Conservation (phyloP, 2,113 vertebrate genomes). For the Bucco capensis region DNA sequence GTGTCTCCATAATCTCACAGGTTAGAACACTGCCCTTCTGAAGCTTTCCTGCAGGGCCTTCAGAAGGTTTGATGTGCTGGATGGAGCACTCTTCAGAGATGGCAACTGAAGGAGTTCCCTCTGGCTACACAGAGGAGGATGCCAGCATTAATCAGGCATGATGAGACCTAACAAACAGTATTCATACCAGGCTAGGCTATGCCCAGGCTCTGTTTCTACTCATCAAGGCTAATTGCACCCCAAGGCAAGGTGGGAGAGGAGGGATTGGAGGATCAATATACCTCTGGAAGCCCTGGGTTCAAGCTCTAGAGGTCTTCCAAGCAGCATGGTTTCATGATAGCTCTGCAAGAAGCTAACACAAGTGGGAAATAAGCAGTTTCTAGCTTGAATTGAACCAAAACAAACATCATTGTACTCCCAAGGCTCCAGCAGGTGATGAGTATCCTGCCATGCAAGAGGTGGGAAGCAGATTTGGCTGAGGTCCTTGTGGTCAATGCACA, state of each 20-base stretch:
- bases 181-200: too few relatives aligned
- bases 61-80: background rate
- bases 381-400: background rate
- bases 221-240: background rate
- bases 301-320: background rate
- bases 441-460: background rate
- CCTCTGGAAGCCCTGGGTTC: background rate
- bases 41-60: background rate
- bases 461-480: background rate
- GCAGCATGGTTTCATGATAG: rapidly evolving
- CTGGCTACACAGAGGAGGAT: background rate
- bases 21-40: background rate
- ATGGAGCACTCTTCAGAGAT: background rate
- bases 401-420: background rate
- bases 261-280: rapidly evolving
- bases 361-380: background rate
- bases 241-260: rapidly evolving
- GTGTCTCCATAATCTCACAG: background rate
- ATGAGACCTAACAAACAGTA: background rate
- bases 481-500: background rate
- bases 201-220: background rate
- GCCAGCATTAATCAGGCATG: background rate
- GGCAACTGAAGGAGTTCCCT: background rate
- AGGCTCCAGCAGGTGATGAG: background rate
- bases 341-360: background rate